Percentiles rank a stretch among this genome's conserved stretches.
Conservation (phyloP, 1,140 invertebrate species). For the Diabrotica undecimpunctata region DNA sequence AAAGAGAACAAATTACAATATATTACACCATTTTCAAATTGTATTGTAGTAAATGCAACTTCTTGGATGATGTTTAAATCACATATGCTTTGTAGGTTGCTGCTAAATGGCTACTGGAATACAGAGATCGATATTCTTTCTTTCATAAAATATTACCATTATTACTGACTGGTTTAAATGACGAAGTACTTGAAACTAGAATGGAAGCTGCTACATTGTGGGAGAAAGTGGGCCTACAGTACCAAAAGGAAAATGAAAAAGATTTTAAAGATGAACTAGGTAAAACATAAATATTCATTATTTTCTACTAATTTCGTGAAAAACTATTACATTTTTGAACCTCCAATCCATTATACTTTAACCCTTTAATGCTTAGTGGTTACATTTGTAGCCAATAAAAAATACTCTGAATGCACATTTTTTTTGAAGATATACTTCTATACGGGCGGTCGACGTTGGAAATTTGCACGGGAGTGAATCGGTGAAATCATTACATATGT, state of each 20-base stretch:
- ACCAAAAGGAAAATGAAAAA: conserved; percentile 71
- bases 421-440: too few relatives aligned
- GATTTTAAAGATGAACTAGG: conserved; percentile 73
- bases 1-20: too few relatives aligned
- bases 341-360: too few relatives aligned
- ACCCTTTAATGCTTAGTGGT: too few relatives aligned
- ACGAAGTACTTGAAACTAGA: conserved; percentile 64
- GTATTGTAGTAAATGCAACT: too few relatives aligned
- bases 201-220: conserved; percentile 59
- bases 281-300: conserved; percentile 46
- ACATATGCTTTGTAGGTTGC: conserved; percentile 45
- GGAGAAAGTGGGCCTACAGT: conserved; percentile 65
- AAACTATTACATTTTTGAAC: neutral
- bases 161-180: conserved; percentile 67
- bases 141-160: conserved; percentile 72
- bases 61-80: too few relatives aligned
- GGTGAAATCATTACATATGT: too few relatives aligned
- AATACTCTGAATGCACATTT: too few relatives aligned
- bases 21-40: too few relatives aligned
- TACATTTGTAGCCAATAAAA: too few relatives aligned
- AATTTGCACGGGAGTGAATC: too few relatives aligned
- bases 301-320: conserved; percentile 27
- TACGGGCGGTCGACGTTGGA: too few relatives aligned
- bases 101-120: conserved; percentile 63
- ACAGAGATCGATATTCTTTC: conserved; percentile 74